Conservation (phyloP, 2,888 invertebrate species). For the Macrosoma leucophasiata region DNA sequence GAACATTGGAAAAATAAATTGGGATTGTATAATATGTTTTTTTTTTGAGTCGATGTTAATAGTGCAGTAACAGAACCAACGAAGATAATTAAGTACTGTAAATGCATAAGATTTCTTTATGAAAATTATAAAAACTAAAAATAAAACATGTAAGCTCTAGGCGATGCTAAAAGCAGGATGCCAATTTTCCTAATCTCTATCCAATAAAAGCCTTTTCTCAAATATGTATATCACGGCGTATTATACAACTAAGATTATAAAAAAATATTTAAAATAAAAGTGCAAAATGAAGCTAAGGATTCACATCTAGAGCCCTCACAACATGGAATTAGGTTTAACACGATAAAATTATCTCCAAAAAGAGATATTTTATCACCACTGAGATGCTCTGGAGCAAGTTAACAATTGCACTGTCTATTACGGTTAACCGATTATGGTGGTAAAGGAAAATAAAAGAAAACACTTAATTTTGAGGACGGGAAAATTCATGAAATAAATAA, state of each 20-base stretch:
- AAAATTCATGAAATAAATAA: conserved; percentile 34
- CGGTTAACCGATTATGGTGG: no score
- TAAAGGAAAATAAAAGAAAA: conserved; percentile 36
- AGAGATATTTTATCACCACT: no score
- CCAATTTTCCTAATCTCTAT: conserved; percentile 37
- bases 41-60: no score
- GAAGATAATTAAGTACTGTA: conserved; percentile 36
- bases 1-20: no score
- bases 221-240: conserved; percentile 63
- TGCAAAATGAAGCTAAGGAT: conserved; percentile 47
- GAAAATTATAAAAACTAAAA: conserved; percentile 30
- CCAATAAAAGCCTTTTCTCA: conserved; percentile 51
- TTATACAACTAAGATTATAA: conserved; percentile 61
- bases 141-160: conserved; percentile 42
- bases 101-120: conserved; percentile 30
- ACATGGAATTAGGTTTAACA: conserved; percentile 11
- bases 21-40: no score
- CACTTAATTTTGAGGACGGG: conserved; percentile 30
- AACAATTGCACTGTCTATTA: no score
- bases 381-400: no score
- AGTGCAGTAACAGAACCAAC: no score
- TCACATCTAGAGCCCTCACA: conserved; percentile 28
- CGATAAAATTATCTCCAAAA: conserved; percentile 15
- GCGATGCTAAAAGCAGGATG: conserved; percentile 59
- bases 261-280: conserved; percentile 46